Percentiles rank a stretch among this genome's conserved stretches.
Conservation (phyloP, 2,797 vertebrate species). For the Pitangus sulphuratus region DNA sequence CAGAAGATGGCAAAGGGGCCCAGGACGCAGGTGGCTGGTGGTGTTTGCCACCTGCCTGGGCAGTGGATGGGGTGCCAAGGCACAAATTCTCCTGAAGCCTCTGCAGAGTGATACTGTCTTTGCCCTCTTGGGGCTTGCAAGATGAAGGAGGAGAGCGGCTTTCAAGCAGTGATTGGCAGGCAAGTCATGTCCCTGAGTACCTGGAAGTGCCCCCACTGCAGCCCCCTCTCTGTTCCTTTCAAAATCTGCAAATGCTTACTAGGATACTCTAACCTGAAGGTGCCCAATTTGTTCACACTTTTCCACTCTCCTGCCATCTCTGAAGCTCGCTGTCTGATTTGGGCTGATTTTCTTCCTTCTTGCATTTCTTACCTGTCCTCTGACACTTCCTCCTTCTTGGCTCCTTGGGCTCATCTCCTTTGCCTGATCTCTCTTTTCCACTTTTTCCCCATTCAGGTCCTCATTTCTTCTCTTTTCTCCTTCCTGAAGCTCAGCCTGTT, state of each 20-base stretch:
- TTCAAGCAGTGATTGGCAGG: neutral
- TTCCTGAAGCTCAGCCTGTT: neutral
- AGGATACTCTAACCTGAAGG: neutral
- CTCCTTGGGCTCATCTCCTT: neutral
- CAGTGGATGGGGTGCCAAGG: neutral
- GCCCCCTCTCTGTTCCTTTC: fast-evolving
- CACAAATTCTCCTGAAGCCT: neutral
- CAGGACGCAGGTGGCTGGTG: fast-evolving
- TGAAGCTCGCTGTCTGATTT: neutral
- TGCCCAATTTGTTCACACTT: neutral
- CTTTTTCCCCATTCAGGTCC: neutral
- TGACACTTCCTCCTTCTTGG: neutral
- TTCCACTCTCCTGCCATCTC: neutral
- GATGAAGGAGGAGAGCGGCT: neutral
- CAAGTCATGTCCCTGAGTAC: neutral
- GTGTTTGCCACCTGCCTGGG: neutral
- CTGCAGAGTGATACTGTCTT: neutral
- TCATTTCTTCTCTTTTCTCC: neutral
- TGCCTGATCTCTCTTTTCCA: neutral
- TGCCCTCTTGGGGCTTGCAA: neutral
- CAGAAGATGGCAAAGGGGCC: neutral
- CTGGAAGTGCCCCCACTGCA: neutral
- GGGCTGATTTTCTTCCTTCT: neutral
- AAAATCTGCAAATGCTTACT: neutral
- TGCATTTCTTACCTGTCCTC: neutral